Evolutionary conservation across 2,113 vertebrate species (phyloP).

Genomic region (Centropus bengalensis): DNA sequence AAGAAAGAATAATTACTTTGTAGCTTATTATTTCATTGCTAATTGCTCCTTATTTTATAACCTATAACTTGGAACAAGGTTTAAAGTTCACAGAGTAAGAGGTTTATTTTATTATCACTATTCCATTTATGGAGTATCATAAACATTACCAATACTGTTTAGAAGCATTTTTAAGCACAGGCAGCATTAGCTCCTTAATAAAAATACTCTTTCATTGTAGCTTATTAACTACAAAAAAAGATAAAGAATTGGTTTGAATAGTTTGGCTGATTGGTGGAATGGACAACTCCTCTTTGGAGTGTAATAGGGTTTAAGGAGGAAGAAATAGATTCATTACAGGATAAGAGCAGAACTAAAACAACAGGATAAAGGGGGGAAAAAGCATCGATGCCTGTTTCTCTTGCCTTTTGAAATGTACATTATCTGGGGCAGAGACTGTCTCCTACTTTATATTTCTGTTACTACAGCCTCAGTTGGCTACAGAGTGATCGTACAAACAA

Average conservation of each 20-base stretch:
- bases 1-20: neutral
- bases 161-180: neutral
- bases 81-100: neutral
- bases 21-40: constrained; percentile 20
- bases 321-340: neutral
- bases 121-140: neutral
- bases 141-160: constrained; percentile 2
- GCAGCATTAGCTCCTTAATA: constrained; percentile 4
- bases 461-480: neutral
- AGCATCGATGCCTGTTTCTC: neutral
- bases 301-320: neutral
- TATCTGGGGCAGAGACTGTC: neutral
- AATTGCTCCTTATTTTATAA: constrained; percentile 15
- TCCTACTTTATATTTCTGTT: neutral
- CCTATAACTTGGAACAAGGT: neutral
- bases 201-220: neutral
- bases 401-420: neutral
- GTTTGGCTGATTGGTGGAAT: neutral
- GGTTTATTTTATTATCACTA: neutral
- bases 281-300: neutral
- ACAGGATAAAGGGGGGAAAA: neutral
- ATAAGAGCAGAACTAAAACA: neutral
- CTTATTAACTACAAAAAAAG: neutral
- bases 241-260: neutral
- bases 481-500: neutral